A percentile compares a stretch with the other conserved stretches of the same genome.
These are phyloP conservation scores for Sinella curviseta DNA, from an alignment of 1,140 invertebrate species.

Conservation along the genomic window DNA sequence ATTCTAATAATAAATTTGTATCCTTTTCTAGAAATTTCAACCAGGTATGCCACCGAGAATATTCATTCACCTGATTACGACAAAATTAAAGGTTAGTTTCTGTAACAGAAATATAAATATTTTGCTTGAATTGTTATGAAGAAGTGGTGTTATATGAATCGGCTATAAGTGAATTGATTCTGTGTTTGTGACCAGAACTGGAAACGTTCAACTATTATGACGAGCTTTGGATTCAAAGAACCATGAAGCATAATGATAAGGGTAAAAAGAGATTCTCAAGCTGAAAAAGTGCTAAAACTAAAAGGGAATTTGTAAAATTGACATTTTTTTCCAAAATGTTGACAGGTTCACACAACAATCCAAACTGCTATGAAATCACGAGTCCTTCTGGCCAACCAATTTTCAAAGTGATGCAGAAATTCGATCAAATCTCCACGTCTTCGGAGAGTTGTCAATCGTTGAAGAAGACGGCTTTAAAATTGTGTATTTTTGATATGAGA, in stretches of 20 bases:
- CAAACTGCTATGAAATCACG: conserved; percentile 34
- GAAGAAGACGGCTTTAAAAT: conserved; percentile 24
- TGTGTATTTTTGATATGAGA: conserved; percentile 37
- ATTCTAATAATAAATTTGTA: background rate
- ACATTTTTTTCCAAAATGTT: background rate
- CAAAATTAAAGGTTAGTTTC: conserved; percentile 34
- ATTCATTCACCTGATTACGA: conserved; percentile 28
- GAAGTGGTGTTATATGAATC: no score
- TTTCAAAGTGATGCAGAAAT: conserved; percentile 37
- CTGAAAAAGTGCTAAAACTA: background rate
- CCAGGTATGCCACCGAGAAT: conserved; percentile 2
- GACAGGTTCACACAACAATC: conserved; percentile 33
- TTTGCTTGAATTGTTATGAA: no score
- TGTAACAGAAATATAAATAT: background rate
- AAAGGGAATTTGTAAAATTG: background rate
- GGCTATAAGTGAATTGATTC: background rate
- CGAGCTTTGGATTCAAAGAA: conserved; percentile 31
- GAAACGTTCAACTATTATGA: conserved; percentile 36
- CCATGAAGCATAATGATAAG: conserved; percentile 32
- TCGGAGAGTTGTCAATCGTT: conserved; percentile 6
- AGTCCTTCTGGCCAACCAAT: conserved; percentile 33
- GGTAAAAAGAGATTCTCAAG: no score
- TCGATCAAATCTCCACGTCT: conserved; percentile 7
- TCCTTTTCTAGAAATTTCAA: background rate
- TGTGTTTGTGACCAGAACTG: conserved; percentile 19